phyloP scores from a whole-genome alignment of 2,113 vertebrate genomes.

The Microcebus murinus region DNA sequence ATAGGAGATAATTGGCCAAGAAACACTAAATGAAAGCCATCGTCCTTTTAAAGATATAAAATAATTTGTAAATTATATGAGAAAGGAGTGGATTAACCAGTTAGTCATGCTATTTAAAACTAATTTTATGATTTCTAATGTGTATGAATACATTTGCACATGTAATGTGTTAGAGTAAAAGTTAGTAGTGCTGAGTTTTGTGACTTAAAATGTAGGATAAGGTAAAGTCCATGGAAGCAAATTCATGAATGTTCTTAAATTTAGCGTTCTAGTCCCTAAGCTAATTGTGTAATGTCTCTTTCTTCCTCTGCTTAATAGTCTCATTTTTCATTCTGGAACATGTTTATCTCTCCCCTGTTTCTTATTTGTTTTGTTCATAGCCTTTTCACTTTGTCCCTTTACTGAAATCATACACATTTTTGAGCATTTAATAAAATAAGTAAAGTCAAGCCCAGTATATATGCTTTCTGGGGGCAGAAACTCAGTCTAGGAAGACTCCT shows the following conservation, averaged over 20 bases:
- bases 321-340: neutral
- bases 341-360: neutral
- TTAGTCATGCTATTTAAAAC: neutral
- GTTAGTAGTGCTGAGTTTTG: neutral
- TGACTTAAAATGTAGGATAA: neutral
- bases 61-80: conserved; percentile 31
- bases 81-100: neutral
- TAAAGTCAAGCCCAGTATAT: neutral
- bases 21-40: neutral
- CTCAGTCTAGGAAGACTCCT: neutral
- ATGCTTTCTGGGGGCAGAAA: neutral
- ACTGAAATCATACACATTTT: neutral
- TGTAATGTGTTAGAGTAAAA: conserved; percentile 9
- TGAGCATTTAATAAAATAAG: conserved; percentile 1
- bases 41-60: neutral
- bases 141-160: neutral
- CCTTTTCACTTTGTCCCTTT: neutral
- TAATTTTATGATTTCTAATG: conserved; percentile 37
- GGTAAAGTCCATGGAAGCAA: neutral
- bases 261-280: neutral
- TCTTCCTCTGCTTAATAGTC: neutral
- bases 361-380: neutral
- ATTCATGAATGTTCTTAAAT: neutral
- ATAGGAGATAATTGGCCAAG: neutral
- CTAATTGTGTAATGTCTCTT: neutral